Conservation (phyloP, 2,888 invertebrate genomes). For the Drosophila emarginata region DNA sequence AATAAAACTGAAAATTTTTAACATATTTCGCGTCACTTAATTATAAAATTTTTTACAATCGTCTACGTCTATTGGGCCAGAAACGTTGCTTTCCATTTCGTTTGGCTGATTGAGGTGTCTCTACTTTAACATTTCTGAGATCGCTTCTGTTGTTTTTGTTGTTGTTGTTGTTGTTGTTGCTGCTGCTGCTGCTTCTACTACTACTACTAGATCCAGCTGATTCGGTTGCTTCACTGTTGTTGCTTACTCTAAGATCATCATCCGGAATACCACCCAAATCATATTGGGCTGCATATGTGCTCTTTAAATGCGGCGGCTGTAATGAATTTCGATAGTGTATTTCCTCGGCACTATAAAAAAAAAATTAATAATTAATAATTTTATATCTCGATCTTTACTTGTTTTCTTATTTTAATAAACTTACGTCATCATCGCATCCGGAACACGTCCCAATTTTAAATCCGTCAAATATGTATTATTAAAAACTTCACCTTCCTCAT, state of each 20-base stretch:
- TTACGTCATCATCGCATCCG: conserved; percentile 69
- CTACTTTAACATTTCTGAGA: conserved; percentile 4
- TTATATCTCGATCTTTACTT: too few relatives aligned
- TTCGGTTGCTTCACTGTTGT: conserved; percentile 5
- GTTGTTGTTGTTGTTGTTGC: conserved; percentile 21
- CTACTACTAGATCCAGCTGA: neutral
- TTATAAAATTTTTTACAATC: neutral
- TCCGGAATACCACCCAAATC: conserved; percentile 86
- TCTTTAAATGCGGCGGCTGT: conserved; percentile 92
- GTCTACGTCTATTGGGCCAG: conserved; percentile 30
- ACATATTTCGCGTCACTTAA: neutral
- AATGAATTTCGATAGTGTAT: conserved; percentile 91
- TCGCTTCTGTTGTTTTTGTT: conserved; percentile 18
- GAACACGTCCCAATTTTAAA: conserved; percentile 84
- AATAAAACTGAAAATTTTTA: conserved; percentile 5
- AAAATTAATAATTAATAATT: too few relatives aligned
- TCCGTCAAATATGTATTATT: conserved; percentile 90
- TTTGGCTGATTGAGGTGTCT: conserved; percentile 8
- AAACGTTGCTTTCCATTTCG: conserved; percentile 26
- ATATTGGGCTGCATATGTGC: conserved; percentile 92
- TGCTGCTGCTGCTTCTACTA: conserved; percentile 23
- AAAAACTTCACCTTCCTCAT: conserved; percentile 93
- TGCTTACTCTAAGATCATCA: conserved; percentile 86
- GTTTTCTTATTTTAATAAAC: neutral
- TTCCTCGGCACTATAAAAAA: conserved; percentile 86